A percentile compares a stretch with the other conserved stretches of the same genome.
phyloP scores from a whole-genome alignment of 2,113 vertebrate genomes.

The Lycaon pictus region DNA sequence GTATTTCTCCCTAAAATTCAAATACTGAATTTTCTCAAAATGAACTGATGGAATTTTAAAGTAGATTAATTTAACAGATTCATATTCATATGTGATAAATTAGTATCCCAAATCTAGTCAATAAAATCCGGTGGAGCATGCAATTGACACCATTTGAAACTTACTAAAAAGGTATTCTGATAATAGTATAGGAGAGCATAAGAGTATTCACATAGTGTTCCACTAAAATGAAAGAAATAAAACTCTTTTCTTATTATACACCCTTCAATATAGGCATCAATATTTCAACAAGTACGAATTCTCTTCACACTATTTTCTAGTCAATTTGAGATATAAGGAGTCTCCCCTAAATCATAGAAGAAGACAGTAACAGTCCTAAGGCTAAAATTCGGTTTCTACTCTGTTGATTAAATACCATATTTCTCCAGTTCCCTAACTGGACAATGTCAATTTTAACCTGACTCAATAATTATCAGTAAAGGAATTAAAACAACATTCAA shows the following conservation, averaged over 20 bases:
- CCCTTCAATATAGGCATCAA: conserved; percentile 69
- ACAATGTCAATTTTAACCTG: conserved; percentile 37
- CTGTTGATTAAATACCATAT: conserved; percentile 40
- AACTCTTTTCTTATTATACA: conserved; percentile 71
- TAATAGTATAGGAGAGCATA: background rate
- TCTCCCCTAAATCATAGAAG: conserved; percentile 15
- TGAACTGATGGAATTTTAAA: conserved; percentile 30
- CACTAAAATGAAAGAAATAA: conserved; percentile 66
- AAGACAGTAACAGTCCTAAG: background rate
- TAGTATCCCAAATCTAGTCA: background rate
- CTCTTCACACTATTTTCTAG: conserved; percentile 72
- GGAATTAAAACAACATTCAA: conserved; percentile 3
- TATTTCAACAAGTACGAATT: conserved; percentile 78
- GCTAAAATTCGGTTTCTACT: conserved; percentile 7
- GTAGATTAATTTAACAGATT: conserved; percentile 39
- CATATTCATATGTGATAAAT: conserved; percentile 2
- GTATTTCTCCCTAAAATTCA: conserved; percentile 40
- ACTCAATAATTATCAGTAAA: conserved; percentile 59
- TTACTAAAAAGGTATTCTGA: conserved; percentile 46
- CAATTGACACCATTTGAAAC: background rate
- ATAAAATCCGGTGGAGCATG: background rate
- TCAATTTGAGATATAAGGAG: conserved; percentile 66
- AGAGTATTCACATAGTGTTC: background rate
- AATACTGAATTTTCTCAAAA: background rate
- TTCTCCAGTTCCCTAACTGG: conserved; percentile 3